These are phyloP conservation scores for Syngnathus rostellatus DNA, from an alignment of 2,797 vertebrate species.

Conservation along the genomic window DNA sequence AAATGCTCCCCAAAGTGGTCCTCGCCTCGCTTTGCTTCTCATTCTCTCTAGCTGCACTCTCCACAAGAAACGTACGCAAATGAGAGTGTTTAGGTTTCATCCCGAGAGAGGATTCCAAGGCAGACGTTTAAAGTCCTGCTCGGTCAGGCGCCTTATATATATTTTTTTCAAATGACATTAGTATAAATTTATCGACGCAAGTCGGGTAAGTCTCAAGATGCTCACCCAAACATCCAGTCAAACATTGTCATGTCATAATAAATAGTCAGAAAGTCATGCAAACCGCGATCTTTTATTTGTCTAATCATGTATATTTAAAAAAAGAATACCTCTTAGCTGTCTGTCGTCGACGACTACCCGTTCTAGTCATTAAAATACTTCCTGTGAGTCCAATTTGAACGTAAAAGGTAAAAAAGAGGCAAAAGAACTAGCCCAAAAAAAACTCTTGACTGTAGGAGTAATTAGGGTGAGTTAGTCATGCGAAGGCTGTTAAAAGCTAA, in stretches of 20 bases:
- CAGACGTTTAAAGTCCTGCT: constrained; percentile 9
- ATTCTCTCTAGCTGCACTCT: constrained; percentile 18
- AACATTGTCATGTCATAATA: too few species aligned
- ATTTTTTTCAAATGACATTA: not conserved
- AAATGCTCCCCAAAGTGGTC: constrained; percentile 54
- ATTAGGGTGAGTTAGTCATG: constrained; percentile 4
- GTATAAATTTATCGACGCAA: not conserved
- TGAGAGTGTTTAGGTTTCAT: constrained; percentile 53
- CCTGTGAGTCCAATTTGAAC: not conserved
- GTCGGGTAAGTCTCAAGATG: not conserved
- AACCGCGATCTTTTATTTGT: too few species aligned
- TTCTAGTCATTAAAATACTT: not conserved
- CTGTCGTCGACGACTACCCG: not conserved
- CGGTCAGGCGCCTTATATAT: not conserved
- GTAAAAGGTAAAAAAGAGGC: not conserved
- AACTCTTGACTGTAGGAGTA: not conserved
- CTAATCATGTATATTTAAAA: too few species aligned
- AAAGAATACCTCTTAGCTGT: too few species aligned
- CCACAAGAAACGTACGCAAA: constrained; percentile 59
- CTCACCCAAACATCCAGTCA: not conserved
- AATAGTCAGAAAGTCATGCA: too few species aligned
- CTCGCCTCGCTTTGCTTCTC: constrained; percentile 18
- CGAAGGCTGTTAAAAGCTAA: not conserved
- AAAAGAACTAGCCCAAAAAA: not conserved
- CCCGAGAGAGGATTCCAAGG: constrained; percentile 39